Percentiles rank a stretch among this genome's conserved stretches.
These are phyloP conservation scores for Catharus ustulatus DNA, from an alignment of 2,797 vertebrate genomes.

Conservation along the genomic window DNA sequence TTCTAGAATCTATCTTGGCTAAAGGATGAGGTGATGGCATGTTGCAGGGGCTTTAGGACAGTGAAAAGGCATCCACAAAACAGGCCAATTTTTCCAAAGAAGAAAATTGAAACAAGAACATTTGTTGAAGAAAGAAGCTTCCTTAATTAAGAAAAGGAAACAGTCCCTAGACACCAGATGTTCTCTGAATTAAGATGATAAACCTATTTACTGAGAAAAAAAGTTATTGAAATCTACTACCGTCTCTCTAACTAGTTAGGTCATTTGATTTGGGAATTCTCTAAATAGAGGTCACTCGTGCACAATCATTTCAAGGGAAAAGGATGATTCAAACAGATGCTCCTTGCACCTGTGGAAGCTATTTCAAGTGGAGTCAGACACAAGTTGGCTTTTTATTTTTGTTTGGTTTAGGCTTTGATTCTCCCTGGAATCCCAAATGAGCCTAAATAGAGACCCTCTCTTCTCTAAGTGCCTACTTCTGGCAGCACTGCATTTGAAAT, in stretches of 20 bases:
- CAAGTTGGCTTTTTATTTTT: slow-evolving; percentile 53
- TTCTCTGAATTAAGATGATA: background rate
- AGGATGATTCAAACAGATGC: slow-evolving; percentile 54
- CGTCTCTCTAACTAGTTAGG: background rate
- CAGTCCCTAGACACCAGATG: background rate
- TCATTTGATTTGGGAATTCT: slow-evolving; percentile 48
- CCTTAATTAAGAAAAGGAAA: background rate
- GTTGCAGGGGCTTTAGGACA: background rate
- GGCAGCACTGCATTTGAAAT: slow-evolving; percentile 19
- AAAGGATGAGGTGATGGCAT: background rate
- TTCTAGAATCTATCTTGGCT: background rate
- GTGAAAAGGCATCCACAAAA: background rate
- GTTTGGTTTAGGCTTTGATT: slow-evolving; percentile 62
- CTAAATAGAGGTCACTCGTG: slow-evolving; percentile 15
- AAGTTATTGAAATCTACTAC: background rate
- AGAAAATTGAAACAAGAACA: background rate
- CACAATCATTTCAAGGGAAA: background rate
- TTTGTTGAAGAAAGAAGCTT: background rate
- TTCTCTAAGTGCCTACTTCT: slow-evolving; percentile 22
- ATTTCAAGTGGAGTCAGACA: slow-evolving; percentile 14
- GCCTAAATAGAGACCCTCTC: slow-evolving; percentile 32
- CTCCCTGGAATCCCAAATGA: slow-evolving; percentile 26
- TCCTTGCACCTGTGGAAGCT: slow-evolving; percentile 49
- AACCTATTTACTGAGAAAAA: background rate
- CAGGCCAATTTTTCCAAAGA: background rate